Evolutionary conservation across 2,113 vertebrate genomes (phyloP), one percentile per base, ranked within the genome.

Genomic region (Glaucidium brasilianum): DNA sequence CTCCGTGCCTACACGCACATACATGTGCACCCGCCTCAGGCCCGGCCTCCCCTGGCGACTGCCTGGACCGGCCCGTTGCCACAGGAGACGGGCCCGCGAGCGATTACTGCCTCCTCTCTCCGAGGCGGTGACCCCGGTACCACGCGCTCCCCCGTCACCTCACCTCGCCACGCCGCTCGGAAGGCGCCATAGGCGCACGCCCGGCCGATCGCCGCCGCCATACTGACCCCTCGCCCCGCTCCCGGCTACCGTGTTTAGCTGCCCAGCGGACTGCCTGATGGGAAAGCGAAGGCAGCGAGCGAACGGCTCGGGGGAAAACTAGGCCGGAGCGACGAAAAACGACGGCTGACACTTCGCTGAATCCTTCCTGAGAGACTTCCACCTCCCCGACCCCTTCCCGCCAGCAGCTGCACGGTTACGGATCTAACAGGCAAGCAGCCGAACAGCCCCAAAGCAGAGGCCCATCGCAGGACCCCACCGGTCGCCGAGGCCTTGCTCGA

Each of bases 231-330:
- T 3, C 27, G 6, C 11, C 39, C 45, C 29, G 1, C 62, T 4
- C 8, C 29, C 49, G 29, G 37, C 59, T 85, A 2, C 87, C 77
- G 84, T 43, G 11, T 19, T 6, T 29, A 9, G 76, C 5, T 6
- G 66, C 16, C 53, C 13, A 0, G 2, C 9, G 15, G 11, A 2
- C 19, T 29, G 96, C 96, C 94, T 84, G 92, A 63, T 1, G 5
- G 3, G 8, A 34, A 35, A 47, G 59, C 5, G 2, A 34, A 5
- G 4, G 25, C 23, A n/a, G 26, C 17, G 5, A 55, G 10, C 0
- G 4, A 2, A 0, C 3, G 2, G 2, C 55, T 5, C 3, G 4
- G 8, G 10, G 9, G 0, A 2, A 19, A 15, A 20, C 3, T 0
- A 0, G 3, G 6, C 11, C n/a, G 9, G 6, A 14, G 29, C 7